Conservation (phyloP, 2,888 invertebrate genomes). For the Scelioninae gen. 1 region DNA sequence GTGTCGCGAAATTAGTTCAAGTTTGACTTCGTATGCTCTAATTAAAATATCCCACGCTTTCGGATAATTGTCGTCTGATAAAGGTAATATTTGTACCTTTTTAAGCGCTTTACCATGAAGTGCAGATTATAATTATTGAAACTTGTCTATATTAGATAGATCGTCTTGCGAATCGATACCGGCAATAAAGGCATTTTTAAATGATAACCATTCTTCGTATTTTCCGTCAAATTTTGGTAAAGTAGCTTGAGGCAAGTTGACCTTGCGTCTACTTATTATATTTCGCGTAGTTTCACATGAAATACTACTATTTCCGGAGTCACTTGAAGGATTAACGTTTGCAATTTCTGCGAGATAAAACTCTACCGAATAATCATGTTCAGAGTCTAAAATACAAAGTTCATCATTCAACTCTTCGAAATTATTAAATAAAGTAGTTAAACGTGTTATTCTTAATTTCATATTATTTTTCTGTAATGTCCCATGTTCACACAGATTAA, state of each 20-base stretch:
- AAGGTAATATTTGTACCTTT: neutral
- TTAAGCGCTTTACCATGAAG: neutral
- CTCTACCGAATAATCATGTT: neutral
- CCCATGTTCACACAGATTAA: too few relatives aligned
- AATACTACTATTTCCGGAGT: too few relatives aligned
- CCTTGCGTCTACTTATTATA: neutral
- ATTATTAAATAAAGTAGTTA: too few relatives aligned
- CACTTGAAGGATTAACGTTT: neutral
- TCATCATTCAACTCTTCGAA: too few relatives aligned
- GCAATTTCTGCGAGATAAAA: too few relatives aligned
- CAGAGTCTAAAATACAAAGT: too few relatives aligned
- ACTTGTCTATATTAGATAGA: slow-evolving; percentile 43
- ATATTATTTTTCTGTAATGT: too few relatives aligned
- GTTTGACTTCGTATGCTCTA: neutral
- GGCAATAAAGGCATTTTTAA: slow-evolving; percentile 25
- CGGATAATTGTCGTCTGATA: neutral
- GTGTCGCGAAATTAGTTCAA: neutral
- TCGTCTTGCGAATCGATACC: neutral
- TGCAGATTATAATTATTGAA: neutral
- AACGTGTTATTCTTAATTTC: too few relatives aligned
- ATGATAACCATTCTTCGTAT: slow-evolving; percentile 61
- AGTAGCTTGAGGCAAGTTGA: neutral
- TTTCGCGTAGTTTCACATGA: neutral
- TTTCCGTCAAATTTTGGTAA: slow-evolving; percentile 1
- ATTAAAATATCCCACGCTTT: neutral